Evolutionary conservation across 2,797 vertebrate species (phyloP), one percentile per base, ranked within the genome.

Genomic region (Hirundo rustica): DNA sequence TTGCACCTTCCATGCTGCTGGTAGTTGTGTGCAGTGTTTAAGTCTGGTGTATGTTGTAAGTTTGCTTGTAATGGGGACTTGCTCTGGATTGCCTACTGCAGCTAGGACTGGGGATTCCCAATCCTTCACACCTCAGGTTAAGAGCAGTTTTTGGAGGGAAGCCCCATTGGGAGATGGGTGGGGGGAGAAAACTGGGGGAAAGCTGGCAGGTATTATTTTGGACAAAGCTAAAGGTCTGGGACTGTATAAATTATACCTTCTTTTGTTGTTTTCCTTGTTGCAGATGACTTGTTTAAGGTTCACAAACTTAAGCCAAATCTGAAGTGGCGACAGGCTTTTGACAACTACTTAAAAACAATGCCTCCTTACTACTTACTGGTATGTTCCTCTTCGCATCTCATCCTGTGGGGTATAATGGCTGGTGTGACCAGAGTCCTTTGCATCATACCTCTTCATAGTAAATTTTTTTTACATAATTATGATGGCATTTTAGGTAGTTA

Each of bases 271-370:
- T 96, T 97, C 93, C 97, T 94, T 97, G 85, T 97, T 97, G 89
- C 98, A 99, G 99, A 99, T 97, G 99, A 99, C 97, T 98, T 99
- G 97, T 99, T 99, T 97, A 99, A 99, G 98, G 98, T 99, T 98
- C 99, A 99, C 98, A 99, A 99, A 97, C 98, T 99, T 95, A 99
- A 99, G 97, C 99, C 99, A 98, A 99, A 99, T 97, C 97, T 99
- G 96, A 99, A 99, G 98, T 99, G 99, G 99, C 98, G 99, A 76
- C 99, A 99, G 97, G 98, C 99, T 92, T 99, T 99, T 97, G 99
- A 99, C 97, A 98, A 98, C 97, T 99, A 99, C 98, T 98, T 99
- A 98, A 99, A 99, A 98, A 99, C 98, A 34, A 99, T 99, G 98
- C 99, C 99, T 97, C 99, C 99, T 16, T 99, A 99, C 98, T 99